Evolutionary conservation across 1,140 invertebrate genomes (phyloP).

Genomic region (Drosophila ogumai): DNA sequence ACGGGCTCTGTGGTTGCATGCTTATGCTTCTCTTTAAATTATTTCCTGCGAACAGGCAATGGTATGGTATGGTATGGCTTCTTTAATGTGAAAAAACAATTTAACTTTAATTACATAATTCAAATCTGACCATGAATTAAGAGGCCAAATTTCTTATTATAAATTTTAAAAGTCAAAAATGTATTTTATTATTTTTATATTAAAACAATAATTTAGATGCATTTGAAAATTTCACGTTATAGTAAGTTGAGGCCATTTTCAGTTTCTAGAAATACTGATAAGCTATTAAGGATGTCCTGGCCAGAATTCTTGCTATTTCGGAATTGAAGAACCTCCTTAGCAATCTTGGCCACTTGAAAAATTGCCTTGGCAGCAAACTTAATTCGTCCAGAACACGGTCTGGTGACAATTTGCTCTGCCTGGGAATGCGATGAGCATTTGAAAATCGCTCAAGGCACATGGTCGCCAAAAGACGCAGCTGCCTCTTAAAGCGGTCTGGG

Average conservation of each 20-base stretch:
- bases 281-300: neutral
- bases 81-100: no score
- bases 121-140: neutral
- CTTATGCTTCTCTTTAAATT: conserved; percentile 3
- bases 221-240: neutral
- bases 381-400: conserved; percentile 31
- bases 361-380: conserved; percentile 45
- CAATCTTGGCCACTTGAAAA: conserved; percentile 32
- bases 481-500: conserved; percentile 34
- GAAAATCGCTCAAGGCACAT: conserved; percentile 55
- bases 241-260: neutral
- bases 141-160: no score
- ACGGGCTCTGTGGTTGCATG: neutral
- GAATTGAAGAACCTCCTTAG: conserved; percentile 27
- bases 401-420: conserved; percentile 48
- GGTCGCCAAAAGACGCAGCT: conserved; percentile 31
- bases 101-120: no score
- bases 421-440: conserved; percentile 62
- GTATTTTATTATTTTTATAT: no score
- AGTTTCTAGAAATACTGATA: conserved; percentile 13
- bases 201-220: neutral
- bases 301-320: conserved; percentile 5
- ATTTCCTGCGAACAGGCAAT: neutral
- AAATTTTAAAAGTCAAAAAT: no score
- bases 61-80: no score